Evolutionary conservation across 2,888 invertebrate species (phyloP).

Genomic region (Coleophora flavipennella): DNA sequence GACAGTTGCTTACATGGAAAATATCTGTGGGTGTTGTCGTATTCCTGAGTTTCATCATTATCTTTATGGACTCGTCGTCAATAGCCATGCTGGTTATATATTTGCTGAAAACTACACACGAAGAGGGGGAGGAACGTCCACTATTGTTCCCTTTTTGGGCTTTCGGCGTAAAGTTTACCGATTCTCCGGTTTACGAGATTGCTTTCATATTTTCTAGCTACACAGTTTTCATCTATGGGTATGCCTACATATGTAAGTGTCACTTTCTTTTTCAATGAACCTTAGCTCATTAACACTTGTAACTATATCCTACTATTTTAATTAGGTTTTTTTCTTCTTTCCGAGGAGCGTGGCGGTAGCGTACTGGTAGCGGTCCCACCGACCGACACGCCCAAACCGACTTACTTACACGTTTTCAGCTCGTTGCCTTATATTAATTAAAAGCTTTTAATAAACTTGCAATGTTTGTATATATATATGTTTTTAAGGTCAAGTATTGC

Average conservation of each 20-base stretch:
- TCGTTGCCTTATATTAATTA: too few species aligned
- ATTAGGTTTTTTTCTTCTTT: too few species aligned
- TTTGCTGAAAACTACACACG: slow-evolving; percentile 20
- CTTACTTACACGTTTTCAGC: too few species aligned
- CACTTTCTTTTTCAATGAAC: too few species aligned
- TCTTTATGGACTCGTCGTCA: slow-evolving; percentile 23
- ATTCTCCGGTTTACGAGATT: slow-evolving; percentile 36
- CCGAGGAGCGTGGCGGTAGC: too few species aligned
- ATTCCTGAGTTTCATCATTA: slow-evolving; percentile 18
- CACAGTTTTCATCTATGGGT: slow-evolving; percentile 21
- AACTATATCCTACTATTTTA: too few species aligned
- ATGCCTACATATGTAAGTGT: slow-evolving; percentile 40
- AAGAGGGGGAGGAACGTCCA: slow-evolving; percentile 23
- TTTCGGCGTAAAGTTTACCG: slow-evolving; percentile 26
- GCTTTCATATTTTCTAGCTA: slow-evolving; percentile 28
- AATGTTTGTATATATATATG: too few species aligned
- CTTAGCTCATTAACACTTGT: too few species aligned
- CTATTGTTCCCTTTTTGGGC: slow-evolving; percentile 41
- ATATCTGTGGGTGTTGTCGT: slow-evolving; percentile 22
- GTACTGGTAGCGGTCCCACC: too few species aligned
- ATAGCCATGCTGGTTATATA: slow-evolving; percentile 21
- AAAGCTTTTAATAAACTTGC: too few species aligned
- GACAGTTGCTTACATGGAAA: slow-evolving; percentile 38
- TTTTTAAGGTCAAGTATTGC: too few species aligned
- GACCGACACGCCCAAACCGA: too few species aligned